Evolutionary conservation across 2,113 vertebrate species (phyloP).

Genomic region (Bubo scandiacus): DNA sequence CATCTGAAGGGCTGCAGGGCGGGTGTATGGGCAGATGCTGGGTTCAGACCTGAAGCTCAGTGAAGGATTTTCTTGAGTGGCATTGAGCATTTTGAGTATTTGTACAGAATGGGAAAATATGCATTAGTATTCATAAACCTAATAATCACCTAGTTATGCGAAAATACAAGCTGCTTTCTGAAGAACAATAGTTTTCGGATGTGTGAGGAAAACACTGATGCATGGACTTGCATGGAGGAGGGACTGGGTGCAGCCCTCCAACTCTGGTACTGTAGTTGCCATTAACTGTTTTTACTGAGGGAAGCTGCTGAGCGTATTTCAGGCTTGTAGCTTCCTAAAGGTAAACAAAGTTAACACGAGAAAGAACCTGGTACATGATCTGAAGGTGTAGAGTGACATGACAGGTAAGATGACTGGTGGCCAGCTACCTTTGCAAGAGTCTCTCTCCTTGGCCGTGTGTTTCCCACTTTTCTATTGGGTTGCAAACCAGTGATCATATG

Average conservation of each 20-base stretch:
- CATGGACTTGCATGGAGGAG: rapidly evolving
- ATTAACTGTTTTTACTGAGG: neutral
- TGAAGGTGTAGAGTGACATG: neutral
- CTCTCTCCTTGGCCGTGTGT: rapidly evolving
- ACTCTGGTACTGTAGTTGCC: neutral
- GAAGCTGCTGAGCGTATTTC: neutral
- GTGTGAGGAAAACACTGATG: neutral
- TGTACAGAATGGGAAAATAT: neutral
- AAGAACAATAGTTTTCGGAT: neutral
- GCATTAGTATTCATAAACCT: neutral
- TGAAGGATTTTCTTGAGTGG: rapidly evolving
- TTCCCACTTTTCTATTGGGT: neutral
- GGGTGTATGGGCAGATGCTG: neutral
- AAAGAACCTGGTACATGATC: neutral
- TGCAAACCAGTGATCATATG: neutral
- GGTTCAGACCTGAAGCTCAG: neutral
- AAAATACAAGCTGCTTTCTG: neutral
- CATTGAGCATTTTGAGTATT: neutral
- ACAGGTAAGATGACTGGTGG: neutral
- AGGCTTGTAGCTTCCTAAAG: neutral
- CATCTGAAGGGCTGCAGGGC: rapidly evolving
- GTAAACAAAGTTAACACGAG: neutral
- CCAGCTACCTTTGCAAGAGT: neutral
- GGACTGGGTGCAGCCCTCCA: neutral
- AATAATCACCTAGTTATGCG: neutral